A percentile compares a stretch with the other conserved stretches of the same genome.
phyloP scores from a whole-genome alignment of 1,140 invertebrate species.

The Aphaenogaster ashmeadi region DNA sequence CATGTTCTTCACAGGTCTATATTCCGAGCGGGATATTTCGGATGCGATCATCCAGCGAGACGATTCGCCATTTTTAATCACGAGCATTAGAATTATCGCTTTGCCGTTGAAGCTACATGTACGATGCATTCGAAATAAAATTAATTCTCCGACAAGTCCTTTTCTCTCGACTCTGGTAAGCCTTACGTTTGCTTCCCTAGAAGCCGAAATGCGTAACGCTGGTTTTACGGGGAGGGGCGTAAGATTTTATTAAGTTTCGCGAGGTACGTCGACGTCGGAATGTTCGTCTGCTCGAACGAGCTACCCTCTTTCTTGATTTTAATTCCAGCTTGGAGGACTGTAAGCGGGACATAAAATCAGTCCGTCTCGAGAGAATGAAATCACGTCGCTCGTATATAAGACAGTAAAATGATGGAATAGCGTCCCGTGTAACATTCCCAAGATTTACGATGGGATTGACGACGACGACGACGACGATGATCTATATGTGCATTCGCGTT shows the following conservation, averaged over 20 bases:
- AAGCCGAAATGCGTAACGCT: background rate
- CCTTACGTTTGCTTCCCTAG: background rate
- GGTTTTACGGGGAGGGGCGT: background rate
- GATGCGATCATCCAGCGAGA: background rate
- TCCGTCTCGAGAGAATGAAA: conserved; percentile 9
- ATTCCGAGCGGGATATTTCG: conserved; percentile 18
- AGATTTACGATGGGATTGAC: conserved; percentile 20
- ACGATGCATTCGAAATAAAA: background rate
- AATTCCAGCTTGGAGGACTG: background rate
- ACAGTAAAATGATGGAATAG: conserved; percentile 33
- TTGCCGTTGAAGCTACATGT: background rate
- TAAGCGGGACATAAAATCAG: conserved; percentile 15
- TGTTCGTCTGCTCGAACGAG: background rate
- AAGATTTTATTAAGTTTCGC: conserved; percentile 20
- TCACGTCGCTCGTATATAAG: background rate
- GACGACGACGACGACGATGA: background rate
- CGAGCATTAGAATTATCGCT: background rate
- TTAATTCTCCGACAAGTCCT: background rate
- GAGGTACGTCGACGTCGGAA: background rate
- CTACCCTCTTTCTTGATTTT: background rate
- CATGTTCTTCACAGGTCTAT: conserved; percentile 24
- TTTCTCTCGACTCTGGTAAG: too few relatives aligned
- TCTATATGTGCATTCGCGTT: conserved; percentile 16
- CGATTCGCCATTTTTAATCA: conserved; percentile 25
- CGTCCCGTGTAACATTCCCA: background rate